Conservation (phyloP, 2,113 vertebrate species). For the Thryonomys swinderianus region DNA sequence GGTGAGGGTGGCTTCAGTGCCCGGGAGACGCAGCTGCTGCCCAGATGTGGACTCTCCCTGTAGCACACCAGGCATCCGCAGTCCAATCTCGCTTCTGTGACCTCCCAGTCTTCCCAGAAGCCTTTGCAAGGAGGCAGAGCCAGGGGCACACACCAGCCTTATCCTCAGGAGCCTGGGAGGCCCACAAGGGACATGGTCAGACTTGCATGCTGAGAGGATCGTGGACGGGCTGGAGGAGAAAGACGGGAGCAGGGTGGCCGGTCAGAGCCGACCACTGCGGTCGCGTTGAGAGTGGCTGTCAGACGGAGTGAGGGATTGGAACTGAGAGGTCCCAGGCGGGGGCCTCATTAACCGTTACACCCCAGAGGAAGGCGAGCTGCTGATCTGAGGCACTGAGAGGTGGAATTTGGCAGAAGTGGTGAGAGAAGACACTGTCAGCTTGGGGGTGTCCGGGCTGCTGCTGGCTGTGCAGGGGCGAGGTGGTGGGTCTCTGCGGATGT, state of each 20-base stretch:
- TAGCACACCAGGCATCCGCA: fast-evolving
- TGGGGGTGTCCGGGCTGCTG: background rate
- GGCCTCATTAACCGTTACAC: background rate
- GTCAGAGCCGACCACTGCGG: background rate
- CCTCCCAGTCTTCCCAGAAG: background rate
- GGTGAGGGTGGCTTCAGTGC: fast-evolving
- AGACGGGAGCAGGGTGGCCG: background rate
- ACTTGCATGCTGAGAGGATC: background rate
- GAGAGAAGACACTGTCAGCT: background rate
- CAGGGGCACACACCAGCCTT: background rate
- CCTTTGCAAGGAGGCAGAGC: background rate
- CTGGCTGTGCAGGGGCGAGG: background rate
- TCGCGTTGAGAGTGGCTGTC: background rate
- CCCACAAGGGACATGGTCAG: background rate
- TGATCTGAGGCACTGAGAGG: fast-evolving
- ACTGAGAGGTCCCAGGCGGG: background rate
- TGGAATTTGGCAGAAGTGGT: background rate
- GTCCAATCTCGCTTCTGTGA: background rate
- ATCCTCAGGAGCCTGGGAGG: background rate
- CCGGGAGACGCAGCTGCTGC: background rate
- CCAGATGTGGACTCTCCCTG: background rate
- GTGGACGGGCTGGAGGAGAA: background rate
- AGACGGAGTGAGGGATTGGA: background rate
- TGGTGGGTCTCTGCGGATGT: background rate
- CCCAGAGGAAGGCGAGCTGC: background rate